These are phyloP conservation scores for Ophion slaviceki DNA, from an alignment of 2,888 invertebrate species.

Conservation along the genomic window DNA sequence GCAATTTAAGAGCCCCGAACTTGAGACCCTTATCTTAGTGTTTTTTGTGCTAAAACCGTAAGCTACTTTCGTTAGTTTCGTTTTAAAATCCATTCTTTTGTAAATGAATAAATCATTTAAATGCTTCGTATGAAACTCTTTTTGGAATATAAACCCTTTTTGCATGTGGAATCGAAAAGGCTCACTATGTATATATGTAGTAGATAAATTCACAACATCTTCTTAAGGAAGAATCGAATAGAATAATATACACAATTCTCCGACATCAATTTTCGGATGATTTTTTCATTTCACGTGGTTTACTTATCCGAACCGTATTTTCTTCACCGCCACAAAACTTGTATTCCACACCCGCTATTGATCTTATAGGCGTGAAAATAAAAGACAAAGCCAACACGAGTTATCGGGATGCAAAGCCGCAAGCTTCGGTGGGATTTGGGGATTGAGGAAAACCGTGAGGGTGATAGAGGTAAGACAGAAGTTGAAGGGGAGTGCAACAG, in stretches of 20 bases:
- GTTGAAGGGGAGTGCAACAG: not conserved
- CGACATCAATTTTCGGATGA: not conserved
- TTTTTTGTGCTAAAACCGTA: no score
- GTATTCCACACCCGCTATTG: slow-evolving; percentile 15
- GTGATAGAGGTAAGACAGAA: slow-evolving; percentile 17
- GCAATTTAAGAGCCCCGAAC: no score
- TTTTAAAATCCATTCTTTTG: no score
- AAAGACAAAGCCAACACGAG: slow-evolving; percentile 21
- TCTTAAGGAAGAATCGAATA: not conserved
- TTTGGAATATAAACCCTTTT: not conserved
- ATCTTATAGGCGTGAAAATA: slow-evolving; percentile 40
- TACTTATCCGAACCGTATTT: not conserved
- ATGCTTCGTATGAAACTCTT: no score
- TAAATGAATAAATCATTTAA: no score
- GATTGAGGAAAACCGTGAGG: slow-evolving; percentile 35
- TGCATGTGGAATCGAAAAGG: not conserved
- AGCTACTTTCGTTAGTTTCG: no score
- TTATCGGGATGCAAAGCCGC: slow-evolving; percentile 55
- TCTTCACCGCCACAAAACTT: not conserved
- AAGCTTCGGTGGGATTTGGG: slow-evolving; percentile 47
- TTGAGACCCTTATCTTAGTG: no score
- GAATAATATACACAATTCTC: not conserved
- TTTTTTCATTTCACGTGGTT: not conserved
- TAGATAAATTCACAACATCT: not conserved
- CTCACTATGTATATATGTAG: not conserved